Conservation (phyloP, 2,888 invertebrate genomes). For the Boloria selene region DNA sequence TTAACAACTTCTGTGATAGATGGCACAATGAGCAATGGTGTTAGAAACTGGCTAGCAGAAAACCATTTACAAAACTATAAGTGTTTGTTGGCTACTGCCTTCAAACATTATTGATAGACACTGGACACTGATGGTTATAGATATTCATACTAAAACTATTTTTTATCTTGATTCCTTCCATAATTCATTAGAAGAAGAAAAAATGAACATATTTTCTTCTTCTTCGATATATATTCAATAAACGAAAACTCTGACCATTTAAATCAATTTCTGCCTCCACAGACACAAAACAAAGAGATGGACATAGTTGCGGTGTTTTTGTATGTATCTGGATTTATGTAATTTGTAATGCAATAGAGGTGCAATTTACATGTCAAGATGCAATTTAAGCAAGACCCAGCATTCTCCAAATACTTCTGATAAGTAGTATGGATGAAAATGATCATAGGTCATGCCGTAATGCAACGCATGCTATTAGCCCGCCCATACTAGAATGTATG, state of each 20-base stretch:
- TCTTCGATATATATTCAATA: background rate
- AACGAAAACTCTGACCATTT: background rate
- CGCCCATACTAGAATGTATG: too few species aligned
- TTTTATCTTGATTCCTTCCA: background rate
- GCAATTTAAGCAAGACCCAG: background rate
- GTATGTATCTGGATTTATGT: constrained; percentile 2
- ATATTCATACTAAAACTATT: too few species aligned
- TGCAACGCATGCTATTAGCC: too few species aligned
- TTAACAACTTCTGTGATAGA: background rate
- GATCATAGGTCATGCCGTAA: too few species aligned
- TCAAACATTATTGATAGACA: background rate
- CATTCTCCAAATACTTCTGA: too few species aligned
- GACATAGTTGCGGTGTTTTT: too few species aligned
- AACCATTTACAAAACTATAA: background rate
- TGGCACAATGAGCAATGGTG: background rate
- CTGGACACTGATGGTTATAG: background rate
- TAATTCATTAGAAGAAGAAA: background rate
- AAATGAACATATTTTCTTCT: background rate
- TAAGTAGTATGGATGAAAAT: too few species aligned
- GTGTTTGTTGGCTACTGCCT: background rate
- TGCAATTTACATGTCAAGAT: background rate
- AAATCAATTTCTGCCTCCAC: background rate
- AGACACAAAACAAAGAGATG: background rate
- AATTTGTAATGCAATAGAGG: background rate
- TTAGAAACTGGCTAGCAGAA: background rate